Evolutionary conservation across 2,888 invertebrate species (phyloP).

Genomic region (Thymelicus lineola): DNA sequence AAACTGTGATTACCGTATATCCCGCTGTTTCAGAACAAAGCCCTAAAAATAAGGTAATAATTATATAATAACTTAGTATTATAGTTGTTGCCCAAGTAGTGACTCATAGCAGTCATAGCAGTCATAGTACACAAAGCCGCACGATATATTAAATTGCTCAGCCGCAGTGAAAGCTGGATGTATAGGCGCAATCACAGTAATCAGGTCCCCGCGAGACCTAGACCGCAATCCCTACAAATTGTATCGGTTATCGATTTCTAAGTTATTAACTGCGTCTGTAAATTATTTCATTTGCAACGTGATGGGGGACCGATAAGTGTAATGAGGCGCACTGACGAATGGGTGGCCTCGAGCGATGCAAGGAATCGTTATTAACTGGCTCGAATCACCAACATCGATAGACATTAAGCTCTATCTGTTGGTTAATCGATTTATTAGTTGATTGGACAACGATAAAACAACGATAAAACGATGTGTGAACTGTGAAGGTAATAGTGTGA

Average conservation of each 20-base stretch:
- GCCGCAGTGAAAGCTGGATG: slow-evolving; percentile 52
- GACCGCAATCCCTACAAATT: slow-evolving; percentile 57
- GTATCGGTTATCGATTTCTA: slow-evolving; percentile 65
- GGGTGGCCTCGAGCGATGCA: neutral
- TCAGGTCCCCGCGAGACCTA: slow-evolving; percentile 52
- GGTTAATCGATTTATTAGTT: slow-evolving; percentile 9
- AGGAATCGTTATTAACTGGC: slow-evolving; percentile 2
- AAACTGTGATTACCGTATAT: too few relatives aligned
- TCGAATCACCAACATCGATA: slow-evolving; percentile 22
- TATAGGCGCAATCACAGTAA: slow-evolving; percentile 53
- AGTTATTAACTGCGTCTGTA: slow-evolving; percentile 54
- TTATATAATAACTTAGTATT: neutral
- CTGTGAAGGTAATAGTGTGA: too few relatives aligned
- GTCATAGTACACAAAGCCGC: slow-evolving; percentile 43
- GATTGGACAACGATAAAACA: neutral
- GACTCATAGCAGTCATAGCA: neutral
- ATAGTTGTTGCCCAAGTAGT: neutral
- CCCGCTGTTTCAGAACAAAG: too few relatives aligned
- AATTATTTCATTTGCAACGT: slow-evolving; percentile 45
- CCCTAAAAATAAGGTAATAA: neutral
- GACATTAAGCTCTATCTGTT: slow-evolving; percentile 5
- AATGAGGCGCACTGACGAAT: slow-evolving; percentile 22
- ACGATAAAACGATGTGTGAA: too few relatives aligned
- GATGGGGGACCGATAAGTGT: slow-evolving; percentile 20
- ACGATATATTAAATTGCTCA: slow-evolving; percentile 51